phyloP scores from a whole-genome alignment of 2,888 invertebrate species.

The Mechanitis messenoides region DNA sequence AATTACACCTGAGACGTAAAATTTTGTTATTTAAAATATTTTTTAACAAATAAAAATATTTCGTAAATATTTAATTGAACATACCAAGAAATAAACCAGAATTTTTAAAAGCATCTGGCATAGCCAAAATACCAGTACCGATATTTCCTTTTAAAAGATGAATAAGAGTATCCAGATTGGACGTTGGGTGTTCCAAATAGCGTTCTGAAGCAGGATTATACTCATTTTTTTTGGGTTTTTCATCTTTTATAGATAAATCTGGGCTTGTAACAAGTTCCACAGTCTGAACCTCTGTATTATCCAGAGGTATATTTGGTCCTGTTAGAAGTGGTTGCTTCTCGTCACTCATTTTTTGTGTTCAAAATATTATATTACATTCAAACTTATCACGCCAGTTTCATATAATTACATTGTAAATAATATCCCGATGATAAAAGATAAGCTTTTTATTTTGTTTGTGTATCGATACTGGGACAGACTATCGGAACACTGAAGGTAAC shows the following conservation, averaged over 20 bases:
- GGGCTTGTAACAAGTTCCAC: slow-evolving; percentile 55
- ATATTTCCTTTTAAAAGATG: slow-evolving; percentile 84
- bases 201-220: slow-evolving; percentile 81
- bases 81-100: slow-evolving; percentile 89
- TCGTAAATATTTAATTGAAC: slow-evolving; percentile 27
- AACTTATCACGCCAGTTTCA: background rate
- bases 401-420: slow-evolving; percentile 5
- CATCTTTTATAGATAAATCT: slow-evolving; percentile 38
- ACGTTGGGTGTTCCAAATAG: slow-evolving; percentile 85
- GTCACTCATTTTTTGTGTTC: slow-evolving; percentile 72
- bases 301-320: slow-evolving; percentile 55
- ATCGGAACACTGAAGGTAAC: background rate
- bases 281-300: slow-evolving; percentile 54
- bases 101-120: slow-evolving; percentile 96
- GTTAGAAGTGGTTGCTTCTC: slow-evolving; percentile 83
- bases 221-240: slow-evolving; percentile 50
- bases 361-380: slow-evolving; percentile 7
- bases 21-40: background rate
- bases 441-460: background rate
- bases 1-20: slow-evolving; percentile 77
- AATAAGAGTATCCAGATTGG: slow-evolving; percentile 86
- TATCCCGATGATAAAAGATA: background rate
- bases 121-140: slow-evolving; percentile 96
- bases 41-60: slow-evolving; percentile 1
- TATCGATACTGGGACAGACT: background rate